These are phyloP conservation scores for Eremobia ochroleuca DNA, from an alignment of 2,888 invertebrate species.

Conservation along the genomic window DNA sequence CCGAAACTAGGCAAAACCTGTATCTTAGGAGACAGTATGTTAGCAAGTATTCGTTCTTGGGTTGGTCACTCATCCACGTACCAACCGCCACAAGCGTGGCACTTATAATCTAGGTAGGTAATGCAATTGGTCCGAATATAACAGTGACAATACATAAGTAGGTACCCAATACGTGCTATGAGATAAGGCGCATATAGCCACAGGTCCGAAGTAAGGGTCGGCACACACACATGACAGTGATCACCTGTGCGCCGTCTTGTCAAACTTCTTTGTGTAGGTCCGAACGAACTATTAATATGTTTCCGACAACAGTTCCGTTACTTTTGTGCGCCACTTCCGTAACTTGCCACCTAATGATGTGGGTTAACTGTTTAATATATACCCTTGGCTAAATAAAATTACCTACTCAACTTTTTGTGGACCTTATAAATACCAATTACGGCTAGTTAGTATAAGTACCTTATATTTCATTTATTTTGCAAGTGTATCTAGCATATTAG, in stretches of 20 bases:
- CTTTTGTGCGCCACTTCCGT: conserved; percentile 58
- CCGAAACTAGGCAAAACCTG: no score
- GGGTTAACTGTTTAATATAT: conserved; percentile 66
- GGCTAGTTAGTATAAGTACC: conserved; percentile 46
- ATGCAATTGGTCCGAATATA: background rate
- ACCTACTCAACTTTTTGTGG: conserved; percentile 63
- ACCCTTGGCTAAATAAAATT: conserved; percentile 66
- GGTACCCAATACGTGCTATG: conserved; percentile 17
- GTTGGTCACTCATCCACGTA: no score
- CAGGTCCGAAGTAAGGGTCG: conserved; percentile 38
- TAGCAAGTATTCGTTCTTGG: no score
- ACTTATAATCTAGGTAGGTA: background rate
- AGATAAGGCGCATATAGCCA: conserved; percentile 32
- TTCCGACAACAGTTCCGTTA: conserved; percentile 69
- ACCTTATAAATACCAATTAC: conserved; percentile 60
- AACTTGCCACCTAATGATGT: conserved; percentile 67
- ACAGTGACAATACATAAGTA: background rate
- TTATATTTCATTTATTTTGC: conserved; percentile 33
- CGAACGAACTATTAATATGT: conserved; percentile 67
- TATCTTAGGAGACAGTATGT: no score
- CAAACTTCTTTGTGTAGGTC: conserved; percentile 69
- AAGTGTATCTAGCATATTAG: conserved; percentile 24
- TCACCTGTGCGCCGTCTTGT: conserved; percentile 68
- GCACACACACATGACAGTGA: conserved; percentile 67
- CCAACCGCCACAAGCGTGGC: no score